These are phyloP conservation scores for Camponotus floridanus DNA, from an alignment of 1,140 invertebrate genomes.

Conservation along the genomic window DNA sequence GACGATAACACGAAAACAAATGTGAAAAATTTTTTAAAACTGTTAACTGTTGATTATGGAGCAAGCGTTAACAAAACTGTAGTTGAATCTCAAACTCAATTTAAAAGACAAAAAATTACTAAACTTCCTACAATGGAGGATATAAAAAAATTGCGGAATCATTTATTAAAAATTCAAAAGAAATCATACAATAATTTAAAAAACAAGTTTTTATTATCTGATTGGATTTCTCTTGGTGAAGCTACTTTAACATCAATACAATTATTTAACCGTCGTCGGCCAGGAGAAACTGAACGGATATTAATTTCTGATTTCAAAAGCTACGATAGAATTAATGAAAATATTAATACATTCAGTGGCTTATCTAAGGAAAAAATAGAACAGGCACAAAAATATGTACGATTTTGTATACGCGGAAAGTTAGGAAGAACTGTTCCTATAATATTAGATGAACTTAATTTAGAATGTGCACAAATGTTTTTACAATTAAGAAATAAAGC, in stretches of 20 bases:
- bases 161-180: background rate
- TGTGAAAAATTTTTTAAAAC: too few relatives aligned
- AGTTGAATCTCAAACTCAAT: too few relatives aligned
- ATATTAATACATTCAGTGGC: background rate
- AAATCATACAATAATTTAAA: background rate
- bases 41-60: too few relatives aligned
- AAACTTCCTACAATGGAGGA: conserved; percentile 11
- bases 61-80: too few relatives aligned
- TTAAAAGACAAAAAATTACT: conserved; percentile 1
- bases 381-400: conserved; percentile 1
- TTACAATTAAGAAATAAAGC: conserved; percentile 5
- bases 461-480: background rate
- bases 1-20: too few relatives aligned
- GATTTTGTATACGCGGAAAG: background rate
- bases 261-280: background rate
- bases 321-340: background rate
- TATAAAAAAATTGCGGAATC: conserved; percentile 6
- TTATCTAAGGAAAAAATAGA: conserved; percentile 7
- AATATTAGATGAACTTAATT: conserved; percentile 8
- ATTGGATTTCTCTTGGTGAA: background rate
- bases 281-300: background rate
- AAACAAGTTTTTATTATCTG: conserved; percentile 4
- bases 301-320: conserved; percentile 1
- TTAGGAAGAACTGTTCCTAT: conserved; percentile 10
- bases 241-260: background rate